These are phyloP conservation scores for Phortica magna DNA, from an alignment of 2,888 invertebrate genomes.

Conservation along the genomic window DNA sequence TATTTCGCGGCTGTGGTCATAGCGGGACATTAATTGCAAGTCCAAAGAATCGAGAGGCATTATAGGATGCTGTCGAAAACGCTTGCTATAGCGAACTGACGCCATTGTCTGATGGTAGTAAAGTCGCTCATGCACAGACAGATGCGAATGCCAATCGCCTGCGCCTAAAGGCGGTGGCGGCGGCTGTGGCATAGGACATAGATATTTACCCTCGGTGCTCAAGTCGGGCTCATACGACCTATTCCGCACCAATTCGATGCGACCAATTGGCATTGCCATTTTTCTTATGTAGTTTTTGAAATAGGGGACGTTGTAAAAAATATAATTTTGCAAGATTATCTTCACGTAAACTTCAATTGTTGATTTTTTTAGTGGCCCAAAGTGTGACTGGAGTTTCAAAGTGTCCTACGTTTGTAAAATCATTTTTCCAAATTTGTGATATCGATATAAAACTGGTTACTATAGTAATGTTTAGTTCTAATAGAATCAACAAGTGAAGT, in stretches of 20 bases:
- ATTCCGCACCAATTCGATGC: constrained; percentile 60
- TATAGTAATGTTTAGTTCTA: not conserved
- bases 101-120: constrained; percentile 80
- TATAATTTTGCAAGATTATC: too few relatives aligned
- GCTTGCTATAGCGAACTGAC: constrained; percentile 79
- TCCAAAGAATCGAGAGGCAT: constrained; percentile 85
- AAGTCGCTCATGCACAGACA: constrained; percentile 78
- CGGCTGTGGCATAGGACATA: constrained; percentile 75
- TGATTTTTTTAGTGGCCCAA: too few relatives aligned
- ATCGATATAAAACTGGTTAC: constrained; percentile 47
- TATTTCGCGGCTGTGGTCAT: constrained; percentile 83
- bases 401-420: not conserved
- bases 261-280: constrained; percentile 51
- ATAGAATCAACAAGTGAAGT: not conserved
- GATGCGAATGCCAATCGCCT: constrained; percentile 73
- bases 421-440: constrained; percentile 51
- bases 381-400: not conserved
- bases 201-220: constrained; percentile 78
- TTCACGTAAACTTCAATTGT: too few relatives aligned
- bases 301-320: not conserved
- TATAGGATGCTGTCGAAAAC: constrained; percentile 71
- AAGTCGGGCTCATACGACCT: constrained; percentile 76
- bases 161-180: constrained; percentile 52
- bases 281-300: constrained; percentile 4
- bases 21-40: constrained; percentile 83